Conservation (phyloP, 2,888 invertebrate species). For the Sepiola atlantica region DNA sequence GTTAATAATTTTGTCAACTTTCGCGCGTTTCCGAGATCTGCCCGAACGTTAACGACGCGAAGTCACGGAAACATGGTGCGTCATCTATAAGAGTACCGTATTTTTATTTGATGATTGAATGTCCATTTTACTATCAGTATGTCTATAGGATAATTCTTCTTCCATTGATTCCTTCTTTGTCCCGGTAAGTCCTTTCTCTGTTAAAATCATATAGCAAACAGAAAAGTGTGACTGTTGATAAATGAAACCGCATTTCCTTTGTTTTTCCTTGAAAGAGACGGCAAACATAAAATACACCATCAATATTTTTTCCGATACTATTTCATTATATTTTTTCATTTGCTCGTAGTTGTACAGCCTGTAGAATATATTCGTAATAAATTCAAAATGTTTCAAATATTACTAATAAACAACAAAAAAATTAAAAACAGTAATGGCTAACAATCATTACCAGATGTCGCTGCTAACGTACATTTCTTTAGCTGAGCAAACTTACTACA, state of each 20-base stretch:
- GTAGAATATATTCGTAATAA: neutral
- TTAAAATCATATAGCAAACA: neutral
- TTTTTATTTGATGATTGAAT: no score
- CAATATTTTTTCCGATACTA: neutral
- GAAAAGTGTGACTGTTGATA: neutral
- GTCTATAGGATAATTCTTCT: neutral
- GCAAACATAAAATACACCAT: neutral
- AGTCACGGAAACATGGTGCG: no score
- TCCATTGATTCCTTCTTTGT: neutral
- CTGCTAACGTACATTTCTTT: constrained; percentile 32
- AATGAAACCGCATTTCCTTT: neutral
- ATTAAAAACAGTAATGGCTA: neutral
- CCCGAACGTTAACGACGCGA: no score
- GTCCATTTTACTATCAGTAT: no score
- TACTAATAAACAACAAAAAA: neutral
- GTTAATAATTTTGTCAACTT: no score
- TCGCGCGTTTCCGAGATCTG: no score
- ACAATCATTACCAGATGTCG: neutral
- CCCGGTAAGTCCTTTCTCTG: neutral
- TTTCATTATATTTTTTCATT: constrained; percentile 1
- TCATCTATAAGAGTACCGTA: no score
- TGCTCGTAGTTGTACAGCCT: constrained; percentile 22
- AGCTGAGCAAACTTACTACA: constrained; percentile 32
- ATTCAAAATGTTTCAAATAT: neutral
- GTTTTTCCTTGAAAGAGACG: neutral